A percentile compares a stretch with the other conserved stretches of the same genome.
These are phyloP conservation scores for Ips nitidus DNA, from an alignment of 1,140 invertebrate genomes.

Conservation along the genomic window DNA sequence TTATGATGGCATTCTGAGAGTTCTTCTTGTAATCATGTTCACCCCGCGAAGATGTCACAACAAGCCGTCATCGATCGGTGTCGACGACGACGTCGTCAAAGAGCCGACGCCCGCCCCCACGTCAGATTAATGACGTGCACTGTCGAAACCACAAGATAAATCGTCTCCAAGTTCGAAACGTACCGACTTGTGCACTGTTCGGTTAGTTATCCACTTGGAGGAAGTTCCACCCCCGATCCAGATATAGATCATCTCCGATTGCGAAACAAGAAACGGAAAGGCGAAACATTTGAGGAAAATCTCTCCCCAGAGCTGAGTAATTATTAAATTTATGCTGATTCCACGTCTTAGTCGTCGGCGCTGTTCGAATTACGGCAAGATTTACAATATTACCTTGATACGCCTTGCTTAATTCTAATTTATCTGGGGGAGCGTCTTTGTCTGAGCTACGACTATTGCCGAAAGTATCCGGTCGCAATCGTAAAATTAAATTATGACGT, in stretches of 20 bases:
- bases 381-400: constrained; percentile 56
- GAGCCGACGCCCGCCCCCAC: constrained; percentile 35
- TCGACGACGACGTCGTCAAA: constrained; percentile 39
- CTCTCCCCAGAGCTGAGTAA: constrained; percentile 47
- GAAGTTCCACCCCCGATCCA: background rate
- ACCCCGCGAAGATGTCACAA: constrained; percentile 42
- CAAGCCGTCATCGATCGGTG: constrained; percentile 41
- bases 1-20: background rate
- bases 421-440: constrained; percentile 48
- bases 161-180: constrained; percentile 21
- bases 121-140: constrained; percentile 42
- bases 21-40: constrained; percentile 26
- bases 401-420: constrained; percentile 54
- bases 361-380: constrained; percentile 54
- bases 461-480: constrained; percentile 47
- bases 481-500: constrained; percentile 51
- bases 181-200: background rate
- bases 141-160: constrained; percentile 44
- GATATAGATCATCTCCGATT: constrained; percentile 1
- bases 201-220: background rate
- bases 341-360: constrained; percentile 53
- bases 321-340: constrained; percentile 58
- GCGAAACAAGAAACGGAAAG: constrained; percentile 13
- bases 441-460: constrained; percentile 49
- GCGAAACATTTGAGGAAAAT: constrained; percentile 37